phyloP scores from a whole-genome alignment of 2,888 invertebrate species.

The Noctua janthina region DNA sequence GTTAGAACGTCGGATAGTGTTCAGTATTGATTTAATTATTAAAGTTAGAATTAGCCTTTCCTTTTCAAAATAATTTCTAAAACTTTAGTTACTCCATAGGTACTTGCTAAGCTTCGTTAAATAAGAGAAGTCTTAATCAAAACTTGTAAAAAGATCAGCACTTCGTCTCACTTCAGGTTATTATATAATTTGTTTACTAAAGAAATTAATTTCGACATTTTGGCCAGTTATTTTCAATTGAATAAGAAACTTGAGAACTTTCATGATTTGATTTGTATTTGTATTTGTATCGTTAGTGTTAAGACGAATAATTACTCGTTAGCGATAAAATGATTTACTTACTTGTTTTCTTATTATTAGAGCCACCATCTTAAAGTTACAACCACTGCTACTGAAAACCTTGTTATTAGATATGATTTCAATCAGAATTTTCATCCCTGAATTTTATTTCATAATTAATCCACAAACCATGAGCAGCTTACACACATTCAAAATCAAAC shows the following conservation, averaged over 20 bases:
- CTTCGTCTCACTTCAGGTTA: conserved; percentile 1
- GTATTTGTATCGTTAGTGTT: no score
- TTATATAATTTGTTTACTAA: not conserved
- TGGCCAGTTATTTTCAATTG: not conserved
- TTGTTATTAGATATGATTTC: not conserved
- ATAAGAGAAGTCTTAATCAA: conserved; percentile 18
- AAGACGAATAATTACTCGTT: not conserved
- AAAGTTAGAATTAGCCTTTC: not conserved
- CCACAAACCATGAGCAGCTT: not conserved
- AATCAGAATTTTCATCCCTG: no score
- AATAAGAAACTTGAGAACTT: no score
- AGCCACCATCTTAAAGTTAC: no score
- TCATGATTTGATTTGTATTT: no score
- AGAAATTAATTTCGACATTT: not conserved
- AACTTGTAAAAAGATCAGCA: conserved; percentile 4
- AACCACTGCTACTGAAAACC: not conserved
- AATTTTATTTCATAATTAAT: not conserved
- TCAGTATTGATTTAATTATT: not conserved
- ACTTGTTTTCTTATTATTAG: not conserved
- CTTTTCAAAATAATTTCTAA: not conserved
- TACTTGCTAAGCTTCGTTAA: not conserved
- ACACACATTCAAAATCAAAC: not conserved
- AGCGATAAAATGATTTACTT: not conserved
- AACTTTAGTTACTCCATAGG: not conserved
- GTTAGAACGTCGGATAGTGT: not conserved